Percentiles rank a stretch among this genome's conserved stretches.
Evolutionary conservation across 2,113 vertebrate species (phyloP).

Genomic region (Gymnarchus niloticus): DNA sequence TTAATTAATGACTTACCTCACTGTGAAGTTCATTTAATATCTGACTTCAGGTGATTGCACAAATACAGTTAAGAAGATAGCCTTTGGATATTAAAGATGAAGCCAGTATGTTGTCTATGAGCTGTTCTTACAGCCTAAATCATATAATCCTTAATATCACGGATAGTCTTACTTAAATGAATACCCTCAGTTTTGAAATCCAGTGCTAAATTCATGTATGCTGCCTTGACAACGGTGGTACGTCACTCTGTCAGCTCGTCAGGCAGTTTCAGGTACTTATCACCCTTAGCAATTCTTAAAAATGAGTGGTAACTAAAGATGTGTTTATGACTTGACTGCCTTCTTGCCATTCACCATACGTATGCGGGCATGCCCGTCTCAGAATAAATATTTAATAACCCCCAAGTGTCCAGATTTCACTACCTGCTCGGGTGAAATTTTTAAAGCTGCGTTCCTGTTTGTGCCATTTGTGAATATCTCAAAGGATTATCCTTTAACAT

Average conservation of each 20-base stretch:
- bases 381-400: background rate
- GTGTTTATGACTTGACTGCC: background rate
- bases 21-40: background rate
- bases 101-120: background rate
- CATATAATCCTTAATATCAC: constrained; percentile 10
- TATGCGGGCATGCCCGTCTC: background rate
- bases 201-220: background rate
- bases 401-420: background rate
- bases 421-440: background rate
- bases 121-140: background rate
- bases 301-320: background rate
- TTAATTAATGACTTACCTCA: background rate
- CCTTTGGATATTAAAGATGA: background rate
- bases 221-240: background rate
- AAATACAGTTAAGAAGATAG: background rate
- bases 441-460: background rate
- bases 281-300: background rate
- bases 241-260: background rate
- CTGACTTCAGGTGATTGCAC: background rate
- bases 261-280: background rate
- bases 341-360: background rate
- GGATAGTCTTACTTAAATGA: background rate
- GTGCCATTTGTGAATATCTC: too few species aligned
- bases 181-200: background rate
- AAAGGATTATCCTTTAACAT: background rate